Evolutionary conservation across 1,140 invertebrate species (phyloP).

Genomic region (Piezodorus guildinii): DNA sequence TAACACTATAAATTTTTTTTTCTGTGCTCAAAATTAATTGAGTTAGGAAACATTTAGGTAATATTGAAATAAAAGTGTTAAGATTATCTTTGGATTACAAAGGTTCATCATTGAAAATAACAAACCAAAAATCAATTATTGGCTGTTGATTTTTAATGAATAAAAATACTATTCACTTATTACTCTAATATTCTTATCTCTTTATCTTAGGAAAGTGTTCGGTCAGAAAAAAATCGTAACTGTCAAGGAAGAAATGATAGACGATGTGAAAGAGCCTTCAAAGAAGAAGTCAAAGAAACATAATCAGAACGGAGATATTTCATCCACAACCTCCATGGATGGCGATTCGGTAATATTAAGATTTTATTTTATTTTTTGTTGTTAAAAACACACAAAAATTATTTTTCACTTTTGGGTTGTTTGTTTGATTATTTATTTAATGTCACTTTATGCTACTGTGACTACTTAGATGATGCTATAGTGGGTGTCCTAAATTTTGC

Average conservation of each 20-base stretch:
- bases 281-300: slow-evolving; percentile 30
- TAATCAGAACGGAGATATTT: slow-evolving; percentile 18
- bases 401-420: neutral
- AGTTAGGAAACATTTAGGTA: too few species aligned
- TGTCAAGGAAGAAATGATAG: slow-evolving; percentile 32
- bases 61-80: too few species aligned
- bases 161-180: slow-evolving; percentile 28
- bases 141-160: slow-evolving; percentile 28
- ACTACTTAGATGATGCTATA: too few species aligned
- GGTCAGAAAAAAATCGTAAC: slow-evolving; percentile 20
- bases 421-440: too few species aligned
- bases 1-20: too few species aligned
- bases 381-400: too few species aligned
- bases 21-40: too few species aligned
- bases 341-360: neutral
- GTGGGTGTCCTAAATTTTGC: too few species aligned
- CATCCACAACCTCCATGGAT: neutral
- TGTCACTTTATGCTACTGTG: too few species aligned
- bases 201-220: slow-evolving; percentile 9
- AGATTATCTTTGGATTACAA: too few species aligned
- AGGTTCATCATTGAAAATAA: slow-evolving; percentile 51
- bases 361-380: too few species aligned
- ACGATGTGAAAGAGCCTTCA: slow-evolving; percentile 27
- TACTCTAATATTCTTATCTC: neutral
- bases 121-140: slow-evolving; percentile 29